Base-by-base conservation (phyloP, 2,888 invertebrate species). In the Celastrina argiolus region DNA sequence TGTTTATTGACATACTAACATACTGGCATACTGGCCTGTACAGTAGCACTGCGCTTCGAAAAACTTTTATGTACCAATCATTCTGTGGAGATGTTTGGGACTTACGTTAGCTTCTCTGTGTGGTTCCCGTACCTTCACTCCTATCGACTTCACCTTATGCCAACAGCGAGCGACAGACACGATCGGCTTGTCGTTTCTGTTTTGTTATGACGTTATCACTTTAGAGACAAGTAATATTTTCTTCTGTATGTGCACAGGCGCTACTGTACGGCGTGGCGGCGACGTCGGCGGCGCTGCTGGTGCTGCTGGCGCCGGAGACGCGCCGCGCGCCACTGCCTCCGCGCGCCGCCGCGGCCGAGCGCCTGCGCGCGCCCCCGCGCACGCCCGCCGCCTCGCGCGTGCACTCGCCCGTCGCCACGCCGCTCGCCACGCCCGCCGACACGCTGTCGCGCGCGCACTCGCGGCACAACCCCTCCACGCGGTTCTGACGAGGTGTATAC, bases 301-400 rank as follows among this genome's bases (percentile, higher is more conserved):
- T 92, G 69, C 84, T 92, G 59, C 75, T 88, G 41, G 91, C 91
- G 75, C 94, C 94, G 10, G 94, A 94, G 87, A 94, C 94, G 58
- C 87, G 92, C 59, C 91, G 92, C 73, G 78, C 88, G 63, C 84
- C 87, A 63, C 83, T 94, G 72, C 94, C 94, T 69, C 88, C 89
- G 70, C 85, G 85, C 68, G 85, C 92, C 63, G 75, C 78, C 66
- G 92, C 92, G 73, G 93, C 94, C 6, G 85, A 84, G 78, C 70
- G 34, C 16, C 67, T 84, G 68, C 74, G 74, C 66, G 56, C 67
- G 59, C 63, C 70, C 61, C 70, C 70, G 22, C 65, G 69, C 42
- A 65, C 69, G 16, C 66, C 65, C 56, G 66, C 66, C 10, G 64
- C 56, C 22, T 64, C 65, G 10, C 61, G 39, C 39, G 61, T 61